Conservation (phyloP, 2,113 vertebrate species). For the Dendropsophus ebraccatus region DNA sequence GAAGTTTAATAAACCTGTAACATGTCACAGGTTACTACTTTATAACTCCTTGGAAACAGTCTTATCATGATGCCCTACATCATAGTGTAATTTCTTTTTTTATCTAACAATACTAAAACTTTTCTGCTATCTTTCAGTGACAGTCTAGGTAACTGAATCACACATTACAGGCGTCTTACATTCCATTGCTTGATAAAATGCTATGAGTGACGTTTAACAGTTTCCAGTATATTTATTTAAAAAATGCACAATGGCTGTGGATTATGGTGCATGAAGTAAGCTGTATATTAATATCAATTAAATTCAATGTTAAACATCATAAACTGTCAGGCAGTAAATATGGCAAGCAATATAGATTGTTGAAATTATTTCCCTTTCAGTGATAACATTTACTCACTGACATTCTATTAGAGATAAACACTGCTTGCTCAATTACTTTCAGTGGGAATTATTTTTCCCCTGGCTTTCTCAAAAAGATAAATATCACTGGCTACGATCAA, state of each 20-base stretch:
- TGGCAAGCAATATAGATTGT: constrained; percentile 32
- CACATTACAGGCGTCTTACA: neutral
- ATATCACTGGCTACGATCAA: constrained; percentile 25
- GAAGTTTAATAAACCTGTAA: neutral
- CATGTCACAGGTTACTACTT: neutral
- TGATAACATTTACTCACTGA: constrained; percentile 41
- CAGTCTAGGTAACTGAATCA: neutral
- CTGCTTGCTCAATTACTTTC: constrained; percentile 37
- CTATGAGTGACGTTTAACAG: neutral
- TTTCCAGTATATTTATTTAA: neutral
- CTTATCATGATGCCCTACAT: neutral
- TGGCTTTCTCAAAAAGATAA: constrained; percentile 5
- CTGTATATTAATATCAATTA: constrained; percentile 8
- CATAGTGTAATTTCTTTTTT: neutral
- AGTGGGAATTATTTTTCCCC: constrained; percentile 10
- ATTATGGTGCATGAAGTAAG: neutral
- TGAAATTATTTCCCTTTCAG: constrained; percentile 2
- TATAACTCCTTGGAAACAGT: neutral
- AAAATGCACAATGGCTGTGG: neutral
- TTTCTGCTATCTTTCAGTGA: neutral
- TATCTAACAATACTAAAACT: neutral
- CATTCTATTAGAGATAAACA: constrained; percentile 39
- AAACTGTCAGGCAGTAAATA: constrained; percentile 13
- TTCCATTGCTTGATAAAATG: neutral
- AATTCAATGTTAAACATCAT: constrained; percentile 26